Conservation (phyloP, 2,888 invertebrate species). For the Dryomyza anilis region DNA sequence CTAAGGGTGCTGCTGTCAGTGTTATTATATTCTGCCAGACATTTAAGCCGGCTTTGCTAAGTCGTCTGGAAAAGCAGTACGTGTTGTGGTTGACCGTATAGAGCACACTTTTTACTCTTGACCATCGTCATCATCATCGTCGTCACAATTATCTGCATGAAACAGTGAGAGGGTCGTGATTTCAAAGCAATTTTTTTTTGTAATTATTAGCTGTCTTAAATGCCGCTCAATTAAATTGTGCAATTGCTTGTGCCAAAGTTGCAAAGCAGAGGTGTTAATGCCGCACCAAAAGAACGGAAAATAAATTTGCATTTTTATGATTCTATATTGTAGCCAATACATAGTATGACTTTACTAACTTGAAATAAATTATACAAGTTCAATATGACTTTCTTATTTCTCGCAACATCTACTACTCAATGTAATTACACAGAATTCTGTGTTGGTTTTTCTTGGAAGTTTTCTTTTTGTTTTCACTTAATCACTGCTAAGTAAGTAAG, state of each 20-base stretch:
- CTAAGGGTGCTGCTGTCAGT: no score
- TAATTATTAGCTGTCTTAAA: conserved; percentile 15
- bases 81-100: background rate
- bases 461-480: background rate
- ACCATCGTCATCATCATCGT: background rate
- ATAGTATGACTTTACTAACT: no score
- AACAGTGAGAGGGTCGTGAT: no score
- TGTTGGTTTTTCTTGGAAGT: no score
- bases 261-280: background rate
- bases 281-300: no score
- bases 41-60: conserved; percentile 48
- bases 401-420: background rate
- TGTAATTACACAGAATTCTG: conserved; percentile 13
- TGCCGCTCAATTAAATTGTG: background rate
- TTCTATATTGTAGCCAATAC: no score
- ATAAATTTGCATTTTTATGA: no score
- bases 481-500: conserved; percentile 1
- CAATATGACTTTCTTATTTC: no score
- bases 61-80: conserved; percentile 40
- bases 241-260: background rate
- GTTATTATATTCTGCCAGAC: no score
- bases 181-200: background rate
- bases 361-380: conserved; percentile 1
- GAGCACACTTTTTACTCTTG: background rate
- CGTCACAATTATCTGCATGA: no score